These are phyloP conservation scores for Chloroceryle amazona DNA, from an alignment of 2,797 vertebrate genomes.

Conservation along the genomic window DNA sequence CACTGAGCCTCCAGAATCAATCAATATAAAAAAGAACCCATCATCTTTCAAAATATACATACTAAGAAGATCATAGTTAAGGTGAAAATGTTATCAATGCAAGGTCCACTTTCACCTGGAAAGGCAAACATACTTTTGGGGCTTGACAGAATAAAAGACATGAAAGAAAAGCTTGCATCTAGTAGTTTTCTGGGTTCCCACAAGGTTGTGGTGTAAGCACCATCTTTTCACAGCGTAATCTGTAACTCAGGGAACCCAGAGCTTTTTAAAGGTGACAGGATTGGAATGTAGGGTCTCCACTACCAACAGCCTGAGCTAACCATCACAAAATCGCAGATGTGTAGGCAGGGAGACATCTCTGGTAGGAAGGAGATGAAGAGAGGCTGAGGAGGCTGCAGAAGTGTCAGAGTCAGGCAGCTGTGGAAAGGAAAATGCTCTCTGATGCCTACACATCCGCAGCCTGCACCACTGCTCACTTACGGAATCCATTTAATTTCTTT, in stretches of 20 bases:
- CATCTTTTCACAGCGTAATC: neutral
- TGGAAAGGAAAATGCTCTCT: neutral
- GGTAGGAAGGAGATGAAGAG: neutral
- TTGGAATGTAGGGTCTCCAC: neutral
- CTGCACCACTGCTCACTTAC: neutral
- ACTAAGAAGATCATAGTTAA: neutral
- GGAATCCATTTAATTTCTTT: rapidly evolving
- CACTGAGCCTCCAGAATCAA: neutral
- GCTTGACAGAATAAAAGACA: neutral
- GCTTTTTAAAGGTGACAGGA: neutral
- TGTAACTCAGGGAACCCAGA: neutral
- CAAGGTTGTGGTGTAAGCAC: neutral
- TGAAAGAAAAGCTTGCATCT: neutral
- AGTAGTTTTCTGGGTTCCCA: neutral
- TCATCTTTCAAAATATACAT: neutral
- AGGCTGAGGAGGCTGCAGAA: neutral
- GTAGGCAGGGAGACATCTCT: neutral
- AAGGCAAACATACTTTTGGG: neutral
- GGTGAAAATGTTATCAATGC: neutral
- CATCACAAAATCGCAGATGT: neutral
- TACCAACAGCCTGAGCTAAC: neutral
- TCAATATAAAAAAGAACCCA: neutral
- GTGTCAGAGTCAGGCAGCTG: neutral
- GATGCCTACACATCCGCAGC: neutral
- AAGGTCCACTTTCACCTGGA: neutral